A percentile compares a stretch with the other conserved stretches of the same genome.
These are phyloP conservation scores for Ormyrus labotus DNA, from an alignment of 2,888 invertebrate species.

Conservation along the genomic window DNA sequence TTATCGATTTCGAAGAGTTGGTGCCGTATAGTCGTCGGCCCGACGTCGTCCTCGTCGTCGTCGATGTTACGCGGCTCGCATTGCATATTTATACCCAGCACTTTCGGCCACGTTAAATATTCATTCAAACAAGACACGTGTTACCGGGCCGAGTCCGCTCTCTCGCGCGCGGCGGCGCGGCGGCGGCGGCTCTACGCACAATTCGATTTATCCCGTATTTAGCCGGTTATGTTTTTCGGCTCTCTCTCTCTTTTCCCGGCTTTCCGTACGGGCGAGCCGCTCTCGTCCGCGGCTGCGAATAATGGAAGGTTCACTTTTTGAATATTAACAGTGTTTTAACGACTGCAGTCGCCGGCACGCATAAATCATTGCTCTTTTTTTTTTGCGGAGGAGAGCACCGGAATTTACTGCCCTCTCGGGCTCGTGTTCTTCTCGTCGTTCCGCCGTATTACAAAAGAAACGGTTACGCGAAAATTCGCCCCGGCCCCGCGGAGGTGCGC, in stretches of 20 bases:
- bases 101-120: constrained; percentile 57
- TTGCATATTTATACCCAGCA: constrained; percentile 57
- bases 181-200: constrained; percentile 26
- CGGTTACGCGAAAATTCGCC: too few relatives aligned
- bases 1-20: constrained; percentile 50
- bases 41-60: constrained; percentile 9
- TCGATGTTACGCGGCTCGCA: constrained; percentile 24
- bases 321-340: constrained; percentile 32
- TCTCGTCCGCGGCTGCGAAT: constrained; percentile 12
- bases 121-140: constrained; percentile 56
- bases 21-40: constrained; percentile 8
- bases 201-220: constrained; percentile 50
- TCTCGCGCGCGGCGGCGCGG: neutral
- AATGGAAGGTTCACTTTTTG: constrained; percentile 22
- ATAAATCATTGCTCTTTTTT: constrained; percentile 18
- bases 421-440: too few relatives aligned
- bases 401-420: too few relatives aligned
- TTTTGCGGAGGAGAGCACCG: too few relatives aligned
- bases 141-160: constrained; percentile 14
- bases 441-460: too few relatives aligned
- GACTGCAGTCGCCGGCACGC: neutral
- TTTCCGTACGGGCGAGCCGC: neutral
- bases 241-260: constrained; percentile 5
- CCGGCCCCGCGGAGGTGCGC: too few relatives aligned
- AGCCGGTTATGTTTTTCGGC: constrained; percentile 29